These are phyloP conservation scores for Choloepus hoffmanni DNA, from an alignment of 2,113 vertebrate genomes.

Conservation along the genomic window DNA sequence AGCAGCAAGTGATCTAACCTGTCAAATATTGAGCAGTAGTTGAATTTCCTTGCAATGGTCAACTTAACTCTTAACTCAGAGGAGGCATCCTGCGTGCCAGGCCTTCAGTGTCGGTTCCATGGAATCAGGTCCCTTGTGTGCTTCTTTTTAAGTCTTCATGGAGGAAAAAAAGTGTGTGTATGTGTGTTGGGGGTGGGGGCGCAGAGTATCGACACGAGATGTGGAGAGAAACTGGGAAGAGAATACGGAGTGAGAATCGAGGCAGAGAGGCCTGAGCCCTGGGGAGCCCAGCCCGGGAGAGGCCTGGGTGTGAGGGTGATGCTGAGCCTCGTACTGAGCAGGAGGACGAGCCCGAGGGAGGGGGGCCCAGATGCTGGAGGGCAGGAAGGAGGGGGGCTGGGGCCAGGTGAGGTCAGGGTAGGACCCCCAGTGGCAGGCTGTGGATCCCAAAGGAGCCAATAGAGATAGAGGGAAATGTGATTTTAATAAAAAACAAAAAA, in stretches of 20 bases:
- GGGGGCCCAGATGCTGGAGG: background rate
- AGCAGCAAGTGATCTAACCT: slow-evolving; percentile 58
- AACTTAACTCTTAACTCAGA: slow-evolving; percentile 58
- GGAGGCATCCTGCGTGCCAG: background rate
- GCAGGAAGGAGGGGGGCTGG: background rate
- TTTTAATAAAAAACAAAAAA: background rate
- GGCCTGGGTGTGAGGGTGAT: background rate
- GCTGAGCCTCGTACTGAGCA: background rate
- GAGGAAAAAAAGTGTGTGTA: background rate
- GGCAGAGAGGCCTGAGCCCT: background rate
- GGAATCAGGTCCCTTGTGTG: background rate
- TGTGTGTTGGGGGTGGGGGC: background rate
- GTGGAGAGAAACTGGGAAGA: background rate
- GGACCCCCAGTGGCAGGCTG: no score
- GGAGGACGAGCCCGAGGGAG: background rate
- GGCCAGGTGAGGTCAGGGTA: background rate
- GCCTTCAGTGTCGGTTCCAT: background rate
- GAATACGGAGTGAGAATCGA: background rate
- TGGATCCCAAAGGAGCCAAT: background rate
- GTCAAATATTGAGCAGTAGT: slow-evolving; percentile 77
- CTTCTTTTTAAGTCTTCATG: slow-evolving; percentile 54
- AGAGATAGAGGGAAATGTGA: background rate
- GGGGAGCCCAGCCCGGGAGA: background rate
- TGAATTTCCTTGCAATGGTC: slow-evolving; percentile 60
- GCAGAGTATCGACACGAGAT: background rate